Evolutionary conservation across 1,140 invertebrate species (phyloP).

Genomic region (Drosophila baimaii): DNA sequence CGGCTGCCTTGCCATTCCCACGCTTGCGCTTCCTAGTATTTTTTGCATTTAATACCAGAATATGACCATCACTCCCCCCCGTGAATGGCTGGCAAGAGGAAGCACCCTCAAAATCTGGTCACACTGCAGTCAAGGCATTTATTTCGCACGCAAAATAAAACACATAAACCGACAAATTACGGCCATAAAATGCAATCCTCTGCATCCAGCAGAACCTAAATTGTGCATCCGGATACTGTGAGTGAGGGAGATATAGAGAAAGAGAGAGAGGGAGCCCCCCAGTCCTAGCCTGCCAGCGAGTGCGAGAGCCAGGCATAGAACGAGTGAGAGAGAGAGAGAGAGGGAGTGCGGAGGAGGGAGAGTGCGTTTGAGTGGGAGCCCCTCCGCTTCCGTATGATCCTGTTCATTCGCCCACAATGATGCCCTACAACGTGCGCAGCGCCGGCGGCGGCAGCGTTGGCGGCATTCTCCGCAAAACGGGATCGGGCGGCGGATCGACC

Average conservation of each 20-base stretch:
- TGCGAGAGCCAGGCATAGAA: not conserved
- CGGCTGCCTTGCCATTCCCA: not conserved
- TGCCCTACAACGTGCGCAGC: slow-evolving; percentile 63
- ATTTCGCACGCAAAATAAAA: slow-evolving; percentile 33
- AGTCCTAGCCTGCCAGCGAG: not conserved
- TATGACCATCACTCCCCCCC: too few relatives aligned
- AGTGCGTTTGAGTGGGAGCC: not conserved
- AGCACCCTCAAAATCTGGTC: not conserved
- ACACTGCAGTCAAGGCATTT: slow-evolving; percentile 14
- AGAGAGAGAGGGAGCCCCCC: slow-evolving; percentile 15
- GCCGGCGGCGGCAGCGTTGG: slow-evolving; percentile 63
- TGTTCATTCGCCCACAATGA: slow-evolving; percentile 31
- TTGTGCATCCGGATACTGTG: not conserved
- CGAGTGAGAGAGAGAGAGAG: slow-evolving; percentile 29
- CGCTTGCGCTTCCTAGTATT: accelerated
- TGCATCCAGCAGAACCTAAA: slow-evolving; percentile 2
- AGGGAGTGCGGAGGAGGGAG: slow-evolving; percentile 36
- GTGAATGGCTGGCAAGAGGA: slow-evolving; percentile 4
- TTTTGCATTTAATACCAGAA: too few relatives aligned
- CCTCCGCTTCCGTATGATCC: slow-evolving; percentile 10
- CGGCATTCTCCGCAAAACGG: slow-evolving; percentile 71
- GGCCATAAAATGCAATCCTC: slow-evolving; percentile 8
- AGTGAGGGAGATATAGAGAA: slow-evolving; percentile 16
- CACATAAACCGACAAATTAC: slow-evolving; percentile 11
- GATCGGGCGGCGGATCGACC: slow-evolving; percentile 14